Base-by-base conservation (phyloP, 2,113 vertebrate genomes). In the Neodon shergylaensis region DNA sequence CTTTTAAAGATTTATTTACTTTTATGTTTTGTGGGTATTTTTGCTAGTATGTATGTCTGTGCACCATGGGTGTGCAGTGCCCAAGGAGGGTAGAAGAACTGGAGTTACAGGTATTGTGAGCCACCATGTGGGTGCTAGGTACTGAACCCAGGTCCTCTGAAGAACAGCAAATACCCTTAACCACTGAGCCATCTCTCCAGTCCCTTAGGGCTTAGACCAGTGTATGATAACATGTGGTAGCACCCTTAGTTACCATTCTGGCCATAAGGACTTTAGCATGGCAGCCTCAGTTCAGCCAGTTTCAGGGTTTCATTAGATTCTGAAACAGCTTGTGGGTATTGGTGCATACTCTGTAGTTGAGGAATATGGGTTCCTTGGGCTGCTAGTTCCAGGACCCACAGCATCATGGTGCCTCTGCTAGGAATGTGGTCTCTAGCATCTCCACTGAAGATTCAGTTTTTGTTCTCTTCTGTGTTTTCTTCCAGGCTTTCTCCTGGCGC, bases 401-500 rank as follows among this genome's bases (percentile, higher is more conserved):
- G 84, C 39, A 2, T n/a, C 33, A 3, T 39, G 52, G 49, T 83
- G 19, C 3, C 1, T 65, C 1, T 63, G 28, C 26, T 54, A 70
- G 82, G 92, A 42, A 0, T 8, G 7, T n/a, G 81, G 52, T 58
- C 24, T 89, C 31, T 14, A 31, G 89, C 22, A 66, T 61, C 76
- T 81, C 78, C 28, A n/a, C 17, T 68, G 65, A 86, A 72, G 9
- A 21, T 9, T 36, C 39, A 54, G 47, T 61, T 70, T 11, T 61
- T 73, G 77, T 26, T 68, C 49, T 78, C 19, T 54, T 66, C 73
- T 94, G 47, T 92, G 0, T 63, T 21, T 39, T 17, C 58, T 77
- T 81, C 1, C 95, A 99, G 99, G 99, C 61, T 99, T 99, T 97
- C 93, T 98, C 5, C 95, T 74, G 70, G 98, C 98, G 2, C 97